Evolutionary conservation across 37 sponge, comb jelly and placozoan species (phyloP).

Genomic region (Ephydatia muelleri): DNA sequence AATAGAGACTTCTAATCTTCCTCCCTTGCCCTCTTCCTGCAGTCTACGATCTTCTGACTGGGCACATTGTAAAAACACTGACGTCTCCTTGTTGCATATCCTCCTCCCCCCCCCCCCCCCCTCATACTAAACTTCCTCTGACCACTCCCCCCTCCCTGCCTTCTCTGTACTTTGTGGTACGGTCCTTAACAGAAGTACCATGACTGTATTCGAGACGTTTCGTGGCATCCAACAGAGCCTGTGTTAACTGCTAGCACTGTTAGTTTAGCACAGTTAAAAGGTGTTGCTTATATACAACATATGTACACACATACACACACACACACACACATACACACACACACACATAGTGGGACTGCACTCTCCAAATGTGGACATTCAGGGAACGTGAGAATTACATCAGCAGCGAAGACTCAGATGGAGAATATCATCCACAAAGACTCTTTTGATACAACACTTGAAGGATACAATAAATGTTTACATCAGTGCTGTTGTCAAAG

Average conservation of each 20-base stretch:
- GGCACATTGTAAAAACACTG: slow-evolving; percentile 57
- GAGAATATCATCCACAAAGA: background rate
- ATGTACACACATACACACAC: background rate
- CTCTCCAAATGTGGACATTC: slow-evolving; percentile 53
- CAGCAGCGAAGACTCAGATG: background rate
- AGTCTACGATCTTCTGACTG: slow-evolving; percentile 86
- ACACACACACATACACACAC: background rate
- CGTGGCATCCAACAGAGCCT: slow-evolving; percentile 82
- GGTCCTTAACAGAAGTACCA: slow-evolving; percentile 39
- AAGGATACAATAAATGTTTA: background rate
- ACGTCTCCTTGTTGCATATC: slow-evolving; percentile 24
- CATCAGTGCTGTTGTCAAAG: background rate
- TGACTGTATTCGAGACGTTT: slow-evolving; percentile 69
- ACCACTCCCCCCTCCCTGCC: background rate
- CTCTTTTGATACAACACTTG: background rate
- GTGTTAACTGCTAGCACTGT: slow-evolving; percentile 62
- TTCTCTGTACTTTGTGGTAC: background rate
- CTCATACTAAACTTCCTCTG: background rate
- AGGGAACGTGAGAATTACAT: slow-evolving; percentile 14
- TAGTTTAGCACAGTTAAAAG: slow-evolving; percentile 21
- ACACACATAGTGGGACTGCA: slow-evolving; percentile 53
- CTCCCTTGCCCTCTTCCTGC: background rate
- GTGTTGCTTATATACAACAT: too few species aligned
- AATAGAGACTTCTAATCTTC: too few species aligned
- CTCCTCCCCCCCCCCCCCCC: background rate